Conservation (phyloP, 2,113 vertebrate genomes). For the Strix aluco region DNA sequence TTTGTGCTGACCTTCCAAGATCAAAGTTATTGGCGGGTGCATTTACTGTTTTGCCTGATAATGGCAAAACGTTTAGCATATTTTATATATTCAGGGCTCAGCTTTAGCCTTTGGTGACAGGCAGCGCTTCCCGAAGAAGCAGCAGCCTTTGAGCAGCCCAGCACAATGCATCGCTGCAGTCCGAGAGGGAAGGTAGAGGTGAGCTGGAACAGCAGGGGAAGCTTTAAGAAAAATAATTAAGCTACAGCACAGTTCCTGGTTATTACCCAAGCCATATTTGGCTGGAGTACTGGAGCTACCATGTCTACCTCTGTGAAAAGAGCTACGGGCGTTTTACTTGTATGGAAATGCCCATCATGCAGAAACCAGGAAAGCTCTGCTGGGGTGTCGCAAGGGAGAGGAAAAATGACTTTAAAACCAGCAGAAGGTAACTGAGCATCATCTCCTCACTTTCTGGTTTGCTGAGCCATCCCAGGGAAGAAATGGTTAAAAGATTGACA, state of each 20-base stretch:
- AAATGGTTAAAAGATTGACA: background rate
- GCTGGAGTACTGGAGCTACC: background rate
- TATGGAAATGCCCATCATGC: background rate
- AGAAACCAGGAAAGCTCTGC: background rate
- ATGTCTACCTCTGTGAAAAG: background rate
- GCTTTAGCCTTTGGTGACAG: background rate
- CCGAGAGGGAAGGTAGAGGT: background rate
- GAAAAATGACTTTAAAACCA: background rate
- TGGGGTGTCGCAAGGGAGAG: background rate
- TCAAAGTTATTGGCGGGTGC: background rate
- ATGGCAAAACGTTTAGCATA: background rate
- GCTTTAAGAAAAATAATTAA: background rate
- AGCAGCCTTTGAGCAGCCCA: background rate
- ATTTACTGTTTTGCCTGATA: background rate
- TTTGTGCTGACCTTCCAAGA: background rate
- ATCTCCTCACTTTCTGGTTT: background rate
- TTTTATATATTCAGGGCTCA: background rate
- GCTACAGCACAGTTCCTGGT: background rate
- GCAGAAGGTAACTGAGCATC: background rate
- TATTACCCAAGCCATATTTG: background rate
- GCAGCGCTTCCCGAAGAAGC: background rate
- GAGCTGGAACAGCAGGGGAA: background rate
- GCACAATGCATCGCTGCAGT: accelerated
- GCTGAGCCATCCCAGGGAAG: background rate
- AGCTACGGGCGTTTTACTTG: background rate